Evolutionary conservation across 2,888 invertebrate species (phyloP).

Genomic region (Dendrolimus pini): DNA sequence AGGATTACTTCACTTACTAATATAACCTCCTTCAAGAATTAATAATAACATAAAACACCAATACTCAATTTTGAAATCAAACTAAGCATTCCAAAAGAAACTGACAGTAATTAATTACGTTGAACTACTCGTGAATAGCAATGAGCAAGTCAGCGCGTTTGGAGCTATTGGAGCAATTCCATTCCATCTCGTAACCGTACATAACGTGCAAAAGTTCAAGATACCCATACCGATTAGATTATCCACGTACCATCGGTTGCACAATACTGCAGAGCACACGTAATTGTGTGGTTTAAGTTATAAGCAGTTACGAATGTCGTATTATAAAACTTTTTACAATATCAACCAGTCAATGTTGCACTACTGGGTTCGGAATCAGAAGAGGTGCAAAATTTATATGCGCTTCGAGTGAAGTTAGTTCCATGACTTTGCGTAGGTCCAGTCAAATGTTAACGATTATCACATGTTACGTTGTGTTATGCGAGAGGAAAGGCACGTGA

Average conservation of each 20-base stretch:
- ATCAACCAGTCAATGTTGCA: background rate
- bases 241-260: conserved; percentile 40
- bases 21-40: too few species aligned
- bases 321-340: background rate
- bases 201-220: conserved; percentile 49
- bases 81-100: background rate
- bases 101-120: background rate
- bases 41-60: too few species aligned
- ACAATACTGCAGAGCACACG: conserved; percentile 13
- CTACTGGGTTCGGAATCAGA: too few species aligned
- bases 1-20: too few species aligned
- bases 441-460: too few species aligned
- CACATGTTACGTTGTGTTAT: too few species aligned
- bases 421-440: too few species aligned
- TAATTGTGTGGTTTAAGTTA: conserved; percentile 11
- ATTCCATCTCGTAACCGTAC: conserved; percentile 18
- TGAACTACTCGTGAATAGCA: background rate
- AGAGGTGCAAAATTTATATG: too few species aligned
- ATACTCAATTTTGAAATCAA: background rate
- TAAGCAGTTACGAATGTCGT: conserved; percentile 1
- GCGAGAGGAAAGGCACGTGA: too few species aligned
- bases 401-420: too few species aligned
- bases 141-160: background rate
- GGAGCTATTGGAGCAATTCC: background rate
- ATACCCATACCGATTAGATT: conserved; percentile 45